These are phyloP conservation scores for Shinisaurus crocodilurus DNA, from an alignment of 2,113 vertebrate species.

Conservation along the genomic window DNA sequence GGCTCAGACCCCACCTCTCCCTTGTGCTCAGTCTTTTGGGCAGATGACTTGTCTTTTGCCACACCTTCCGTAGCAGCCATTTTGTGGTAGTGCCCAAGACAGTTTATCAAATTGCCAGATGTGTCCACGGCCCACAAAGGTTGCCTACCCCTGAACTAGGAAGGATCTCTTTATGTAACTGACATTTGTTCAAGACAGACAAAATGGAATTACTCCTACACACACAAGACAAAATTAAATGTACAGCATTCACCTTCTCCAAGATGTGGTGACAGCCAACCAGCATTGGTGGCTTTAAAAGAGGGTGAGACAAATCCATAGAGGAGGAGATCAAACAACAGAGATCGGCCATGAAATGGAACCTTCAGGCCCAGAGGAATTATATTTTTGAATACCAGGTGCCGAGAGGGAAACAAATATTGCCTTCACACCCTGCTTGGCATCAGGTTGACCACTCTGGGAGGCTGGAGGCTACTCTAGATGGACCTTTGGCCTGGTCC, in stretches of 20 bases:
- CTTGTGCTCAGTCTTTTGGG: too few species aligned
- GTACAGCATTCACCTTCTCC: not conserved
- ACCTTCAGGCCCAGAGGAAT: not conserved
- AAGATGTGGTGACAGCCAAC: not conserved
- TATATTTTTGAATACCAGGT: not conserved
- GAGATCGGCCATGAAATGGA: not conserved
- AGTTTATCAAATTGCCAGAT: too few species aligned
- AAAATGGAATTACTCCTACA: too few species aligned
- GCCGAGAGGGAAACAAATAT: not conserved
- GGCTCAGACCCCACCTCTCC: too few species aligned
- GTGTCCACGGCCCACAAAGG: too few species aligned
- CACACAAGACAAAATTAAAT: too few species aligned
- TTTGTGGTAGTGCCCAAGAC: too few species aligned
- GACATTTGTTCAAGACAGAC: too few species aligned
- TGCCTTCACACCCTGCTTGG: not conserved
- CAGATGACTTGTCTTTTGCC: too few species aligned
- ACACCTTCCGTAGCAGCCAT: too few species aligned
- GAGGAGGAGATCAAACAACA: not conserved
- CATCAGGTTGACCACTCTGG: not conserved
- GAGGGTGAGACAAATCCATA: not conserved
- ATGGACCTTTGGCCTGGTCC: not conserved
- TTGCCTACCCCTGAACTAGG: too few species aligned
- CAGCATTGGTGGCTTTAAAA: not conserved
- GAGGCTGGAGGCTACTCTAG: not conserved
- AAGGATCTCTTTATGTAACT: too few species aligned